Base-by-base conservation (phyloP, 2,113 vertebrate genomes). In the Eulemur macaco region DNA sequence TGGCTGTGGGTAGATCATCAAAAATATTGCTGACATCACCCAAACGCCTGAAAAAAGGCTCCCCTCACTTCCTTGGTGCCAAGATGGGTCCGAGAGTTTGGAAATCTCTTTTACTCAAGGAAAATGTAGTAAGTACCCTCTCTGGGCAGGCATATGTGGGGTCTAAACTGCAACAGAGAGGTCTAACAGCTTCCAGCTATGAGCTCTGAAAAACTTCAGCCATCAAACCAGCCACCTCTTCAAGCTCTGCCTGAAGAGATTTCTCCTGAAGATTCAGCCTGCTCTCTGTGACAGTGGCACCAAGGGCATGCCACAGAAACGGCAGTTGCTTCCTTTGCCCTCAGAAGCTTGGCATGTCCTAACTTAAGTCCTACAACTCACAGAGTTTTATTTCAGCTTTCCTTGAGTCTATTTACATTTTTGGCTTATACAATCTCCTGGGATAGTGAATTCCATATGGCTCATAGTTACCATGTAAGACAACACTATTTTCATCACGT, bases 331-430 rank as follows among this genome's bases (percentile, higher is more conserved):
- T 84, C 66, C 47, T 81, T 31, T 50, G 8, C 47, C 47, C 66
- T 92, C 45, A 69, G 82, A 88, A 85, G 7, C 76, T 69, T 9
- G 25, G 58, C 8, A 23, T 42, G 34, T 31, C 78, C 50, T 80
- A 34, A 56, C 25, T 78, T 84, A 85, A 63, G 14, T 74, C 29
- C 56, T 66, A 58, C 47, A 39, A 71, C 47, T 82, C n/a, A 52
- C 15, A 63, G 27, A 92, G 39, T 23, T 89, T 74, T 80, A n/a
- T 25, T 85, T 71, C 12, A 31, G 18, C n/a, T 85, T n/a, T 69
- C 73, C 31, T 81, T 81, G 42, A 92, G 78, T 58, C 50, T 96
- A 74, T 81, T 88, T 88, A 89, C 52, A 89, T 47, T 76, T 80
- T 56, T 66, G 84, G 73, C 74, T 60, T 82, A 60, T 23, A 74